phyloP scores from a whole-genome alignment of 2,113 vertebrate species.

The Hippoglossus stenolepis region DNA sequence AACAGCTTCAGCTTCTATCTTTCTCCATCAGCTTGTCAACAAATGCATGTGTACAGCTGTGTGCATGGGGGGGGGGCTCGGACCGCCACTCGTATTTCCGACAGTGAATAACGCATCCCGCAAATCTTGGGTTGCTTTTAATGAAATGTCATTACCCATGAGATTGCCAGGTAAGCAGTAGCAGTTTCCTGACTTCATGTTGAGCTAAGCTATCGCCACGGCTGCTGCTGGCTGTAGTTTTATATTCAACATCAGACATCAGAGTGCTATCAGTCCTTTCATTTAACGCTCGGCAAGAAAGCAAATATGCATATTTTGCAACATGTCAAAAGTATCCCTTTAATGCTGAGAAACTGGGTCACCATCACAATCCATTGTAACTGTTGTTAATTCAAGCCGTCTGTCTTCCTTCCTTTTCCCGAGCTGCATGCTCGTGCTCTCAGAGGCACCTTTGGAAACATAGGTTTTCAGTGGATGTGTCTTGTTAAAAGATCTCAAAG shows the following conservation, averaged over 20 bases:
- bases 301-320: constrained; percentile 1
- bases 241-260: constrained; percentile 1
- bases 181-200: background rate
- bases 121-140: background rate
- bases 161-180: background rate
- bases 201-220: background rate
- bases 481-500: background rate
- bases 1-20: no score
- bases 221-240: background rate
- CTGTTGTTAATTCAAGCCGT: background rate
- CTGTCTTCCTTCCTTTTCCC: background rate
- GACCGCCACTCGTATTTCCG: no score
- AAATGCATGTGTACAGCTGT: no score
- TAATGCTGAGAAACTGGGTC: constrained; percentile 12
- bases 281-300: background rate
- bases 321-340: background rate
- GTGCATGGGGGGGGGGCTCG: no score
- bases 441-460: background rate
- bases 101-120: no score
- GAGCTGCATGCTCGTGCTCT: background rate
- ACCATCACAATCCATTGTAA: background rate
- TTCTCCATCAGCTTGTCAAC: no score
- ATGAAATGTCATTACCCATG: background rate
- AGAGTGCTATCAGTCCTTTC: background rate
- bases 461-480: no score